Evolutionary conservation across 1,140 invertebrate species (phyloP).

Genomic region (Hestina assimilis): DNA sequence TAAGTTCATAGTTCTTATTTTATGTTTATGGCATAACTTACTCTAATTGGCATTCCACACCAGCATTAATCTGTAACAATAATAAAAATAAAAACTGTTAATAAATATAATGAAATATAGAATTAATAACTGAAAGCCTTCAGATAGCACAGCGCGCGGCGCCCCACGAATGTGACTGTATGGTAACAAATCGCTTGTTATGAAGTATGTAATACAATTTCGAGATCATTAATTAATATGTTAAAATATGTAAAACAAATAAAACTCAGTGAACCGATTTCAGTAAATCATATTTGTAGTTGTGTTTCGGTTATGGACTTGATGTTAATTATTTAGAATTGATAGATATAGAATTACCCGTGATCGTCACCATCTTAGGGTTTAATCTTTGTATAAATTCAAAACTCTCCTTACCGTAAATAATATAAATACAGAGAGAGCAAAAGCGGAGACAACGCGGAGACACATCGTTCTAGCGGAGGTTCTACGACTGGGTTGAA

Average conservation of each 20-base stretch:
- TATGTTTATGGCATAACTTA: too few relatives aligned
- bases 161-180: background rate
- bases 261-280: too few relatives aligned
- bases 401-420: background rate
- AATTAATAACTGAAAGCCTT: background rate
- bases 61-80: slow-evolving; percentile 2
- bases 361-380: background rate
- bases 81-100: background rate
- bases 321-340: background rate
- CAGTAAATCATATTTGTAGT: too few relatives aligned
- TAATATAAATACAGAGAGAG: background rate
- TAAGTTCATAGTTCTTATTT: too few relatives aligned
- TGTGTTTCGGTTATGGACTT: background rate
- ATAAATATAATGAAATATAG: background rate
- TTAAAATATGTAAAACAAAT: background rate
- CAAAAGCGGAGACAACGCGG: background rate
- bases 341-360: background rate
- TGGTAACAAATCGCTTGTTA: background rate
- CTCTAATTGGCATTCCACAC: background rate
- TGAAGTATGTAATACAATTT: too few relatives aligned
- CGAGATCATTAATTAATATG: background rate
- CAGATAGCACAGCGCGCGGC: background rate
- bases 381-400: background rate
- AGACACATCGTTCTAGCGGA: background rate
- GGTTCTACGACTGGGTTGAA: background rate